Evolutionary conservation across 2,888 invertebrate genomes (phyloP).

Genomic region (Drosophila pseudotakahashii): DNA sequence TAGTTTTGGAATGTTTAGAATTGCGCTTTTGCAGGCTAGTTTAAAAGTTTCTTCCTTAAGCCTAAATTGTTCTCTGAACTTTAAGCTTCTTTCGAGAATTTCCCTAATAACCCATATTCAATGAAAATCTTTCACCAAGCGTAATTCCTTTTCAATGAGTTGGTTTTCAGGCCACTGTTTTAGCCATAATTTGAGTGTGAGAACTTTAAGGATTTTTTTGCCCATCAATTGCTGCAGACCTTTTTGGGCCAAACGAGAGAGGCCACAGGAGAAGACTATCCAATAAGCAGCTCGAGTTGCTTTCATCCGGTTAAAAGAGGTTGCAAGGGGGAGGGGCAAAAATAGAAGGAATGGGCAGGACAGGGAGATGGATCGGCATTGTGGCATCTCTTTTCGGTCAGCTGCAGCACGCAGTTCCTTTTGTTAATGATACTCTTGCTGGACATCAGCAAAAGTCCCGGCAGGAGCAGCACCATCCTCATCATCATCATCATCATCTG

Average conservation of each 20-base stretch:
- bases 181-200: constrained; percentile 41
- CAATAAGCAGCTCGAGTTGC: constrained; percentile 69
- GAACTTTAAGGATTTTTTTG: constrained; percentile 36
- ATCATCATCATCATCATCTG: constrained; percentile 50
- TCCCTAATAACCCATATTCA: neutral
- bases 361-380: constrained; percentile 20
- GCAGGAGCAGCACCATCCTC: constrained; percentile 34
- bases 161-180: constrained; percentile 8
- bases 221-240: constrained; percentile 53
- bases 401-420: constrained; percentile 71
- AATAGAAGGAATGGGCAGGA: neutral
- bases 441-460: constrained; percentile 49
- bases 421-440: constrained; percentile 79
- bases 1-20: too few relatives aligned
- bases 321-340: neutral
- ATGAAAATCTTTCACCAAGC: neutral
- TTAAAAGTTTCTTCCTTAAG: too few relatives aligned
- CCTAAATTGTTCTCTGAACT: too few relatives aligned
- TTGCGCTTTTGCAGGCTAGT: neutral
- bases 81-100: neutral
- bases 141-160: neutral
- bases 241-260: constrained; percentile 1
- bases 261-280: constrained; percentile 20
- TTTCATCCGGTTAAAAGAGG: constrained; percentile 37
- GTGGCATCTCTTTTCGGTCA: constrained; percentile 53